Evolutionary conservation across 2,113 vertebrate genomes (phyloP).

Genomic region (Corvus moneduloides): DNA sequence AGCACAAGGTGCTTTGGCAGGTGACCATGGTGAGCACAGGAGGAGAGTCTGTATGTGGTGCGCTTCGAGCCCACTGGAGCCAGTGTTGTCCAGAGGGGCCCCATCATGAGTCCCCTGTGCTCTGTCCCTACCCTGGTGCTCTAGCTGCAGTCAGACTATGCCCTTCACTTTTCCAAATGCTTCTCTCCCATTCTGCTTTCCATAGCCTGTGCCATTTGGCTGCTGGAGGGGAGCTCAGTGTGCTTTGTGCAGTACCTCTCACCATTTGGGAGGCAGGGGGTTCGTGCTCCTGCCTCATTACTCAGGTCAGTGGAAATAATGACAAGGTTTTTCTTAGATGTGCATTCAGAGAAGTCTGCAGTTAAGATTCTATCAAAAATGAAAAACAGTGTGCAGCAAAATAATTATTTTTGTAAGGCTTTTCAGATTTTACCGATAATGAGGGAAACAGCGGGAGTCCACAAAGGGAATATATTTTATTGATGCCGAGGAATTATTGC

Average conservation of each 20-base stretch:
- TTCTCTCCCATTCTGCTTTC: neutral
- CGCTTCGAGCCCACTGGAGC: rapidly evolving
- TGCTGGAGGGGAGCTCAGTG: neutral
- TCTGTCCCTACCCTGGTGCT: neutral
- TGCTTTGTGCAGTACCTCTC: neutral
- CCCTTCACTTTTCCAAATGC: neutral
- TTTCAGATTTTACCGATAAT: constrained; percentile 39
- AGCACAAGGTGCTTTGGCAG: neutral
- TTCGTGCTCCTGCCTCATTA: constrained; percentile 51
- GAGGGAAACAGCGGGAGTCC: constrained; percentile 42
- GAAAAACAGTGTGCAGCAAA: constrained; percentile 61
- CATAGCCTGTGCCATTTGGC: neutral
- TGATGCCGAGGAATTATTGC: constrained; percentile 57
- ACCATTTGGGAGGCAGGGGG: neutral
- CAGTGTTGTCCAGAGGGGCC: neutral
- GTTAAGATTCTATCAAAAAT: constrained; percentile 62
- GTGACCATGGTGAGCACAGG: rapidly evolving
- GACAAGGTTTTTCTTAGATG: constrained; percentile 57
- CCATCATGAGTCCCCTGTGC: neutral
- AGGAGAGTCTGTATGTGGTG: rapidly evolving
- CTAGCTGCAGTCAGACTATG: neutral
- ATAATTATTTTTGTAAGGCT: constrained; percentile 68
- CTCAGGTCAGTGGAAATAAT: constrained; percentile 57
- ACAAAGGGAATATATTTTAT: constrained; percentile 47
- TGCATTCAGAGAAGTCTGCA: constrained; percentile 35